phyloP scores from a whole-genome alignment of 2,888 invertebrate species.

The Xanthia icteritia region DNA sequence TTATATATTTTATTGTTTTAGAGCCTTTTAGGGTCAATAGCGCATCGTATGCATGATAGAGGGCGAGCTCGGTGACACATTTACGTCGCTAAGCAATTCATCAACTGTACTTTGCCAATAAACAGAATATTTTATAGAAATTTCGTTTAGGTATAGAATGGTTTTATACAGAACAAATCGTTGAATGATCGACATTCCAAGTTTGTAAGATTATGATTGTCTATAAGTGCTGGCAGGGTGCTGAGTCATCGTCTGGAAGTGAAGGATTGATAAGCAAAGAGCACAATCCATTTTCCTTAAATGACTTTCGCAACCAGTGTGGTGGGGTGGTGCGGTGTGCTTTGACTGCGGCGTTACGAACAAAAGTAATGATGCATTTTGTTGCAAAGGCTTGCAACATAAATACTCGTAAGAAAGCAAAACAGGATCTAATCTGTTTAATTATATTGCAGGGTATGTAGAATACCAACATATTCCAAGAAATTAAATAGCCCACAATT shows the following conservation, averaged over 20 bases:
- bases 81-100: conserved; percentile 52
- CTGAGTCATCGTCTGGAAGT: conserved; percentile 52
- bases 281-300: conserved; percentile 38
- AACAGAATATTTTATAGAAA: conserved; percentile 3
- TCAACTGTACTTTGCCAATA: conserved; percentile 36
- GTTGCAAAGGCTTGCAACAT: too few species aligned
- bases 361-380: background rate
- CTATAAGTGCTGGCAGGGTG: conserved; percentile 33
- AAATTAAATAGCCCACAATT: conserved; percentile 22
- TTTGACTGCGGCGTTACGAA: background rate
- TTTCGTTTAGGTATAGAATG: background rate
- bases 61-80: conserved; percentile 49
- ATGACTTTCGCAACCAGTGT: conserved; percentile 34
- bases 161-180: conserved; percentile 4
- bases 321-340: background rate
- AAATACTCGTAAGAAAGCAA: background rate
- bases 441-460: too few species aligned
- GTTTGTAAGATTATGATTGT: conserved; percentile 43
- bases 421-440: background rate
- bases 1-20: conserved; percentile 56
- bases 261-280: conserved; percentile 39
- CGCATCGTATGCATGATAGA: conserved; percentile 49
- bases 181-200: conserved; percentile 36
- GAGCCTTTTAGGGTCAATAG: conserved; percentile 52
- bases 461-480: background rate